phyloP scores from a whole-genome alignment of 2,113 vertebrate species.

The Gobio gobio region DNA sequence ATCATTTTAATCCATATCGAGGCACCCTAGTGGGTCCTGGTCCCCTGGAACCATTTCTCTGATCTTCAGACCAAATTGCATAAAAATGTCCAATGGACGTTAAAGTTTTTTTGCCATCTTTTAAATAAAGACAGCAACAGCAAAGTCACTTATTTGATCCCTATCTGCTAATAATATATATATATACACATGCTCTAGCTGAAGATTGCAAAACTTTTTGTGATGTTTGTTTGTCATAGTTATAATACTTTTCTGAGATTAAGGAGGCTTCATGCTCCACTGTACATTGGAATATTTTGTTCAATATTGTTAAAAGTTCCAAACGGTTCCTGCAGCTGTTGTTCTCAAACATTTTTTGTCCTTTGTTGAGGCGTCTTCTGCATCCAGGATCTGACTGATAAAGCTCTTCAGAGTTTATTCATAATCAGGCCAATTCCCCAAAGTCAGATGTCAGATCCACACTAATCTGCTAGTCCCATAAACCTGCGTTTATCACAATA shows the following conservation, averaged over 20 bases:
- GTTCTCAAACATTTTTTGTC: background rate
- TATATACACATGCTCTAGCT: no score
- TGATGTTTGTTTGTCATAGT: no score
- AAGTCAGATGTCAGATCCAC: slow-evolving; percentile 28
- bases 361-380: slow-evolving; percentile 24
- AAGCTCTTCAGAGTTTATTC: slow-evolving; percentile 38
- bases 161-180: background rate
- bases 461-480: slow-evolving; percentile 1
- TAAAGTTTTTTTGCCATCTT: background rate
- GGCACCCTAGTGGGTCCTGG: background rate
- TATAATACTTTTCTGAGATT: background rate
- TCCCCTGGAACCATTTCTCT: background rate
- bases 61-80: background rate
- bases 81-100: background rate
- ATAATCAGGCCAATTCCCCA: slow-evolving; percentile 53
- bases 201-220: no score
- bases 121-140: background rate
- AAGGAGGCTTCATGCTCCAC: background rate
- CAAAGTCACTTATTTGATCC: background rate
- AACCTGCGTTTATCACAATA: slow-evolving; percentile 34
- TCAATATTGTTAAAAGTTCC: slow-evolving; percentile 66
- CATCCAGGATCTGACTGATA: slow-evolving; percentile 46
- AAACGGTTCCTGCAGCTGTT: slow-evolving; percentile 4
- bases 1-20: background rate
- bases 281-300: background rate